A percentile compares a stretch with the other conserved stretches of the same genome.
These are phyloP conservation scores for Darevskia nairensis DNA, from an alignment of 2,797 vertebrate species.

Conservation along the genomic window DNA sequence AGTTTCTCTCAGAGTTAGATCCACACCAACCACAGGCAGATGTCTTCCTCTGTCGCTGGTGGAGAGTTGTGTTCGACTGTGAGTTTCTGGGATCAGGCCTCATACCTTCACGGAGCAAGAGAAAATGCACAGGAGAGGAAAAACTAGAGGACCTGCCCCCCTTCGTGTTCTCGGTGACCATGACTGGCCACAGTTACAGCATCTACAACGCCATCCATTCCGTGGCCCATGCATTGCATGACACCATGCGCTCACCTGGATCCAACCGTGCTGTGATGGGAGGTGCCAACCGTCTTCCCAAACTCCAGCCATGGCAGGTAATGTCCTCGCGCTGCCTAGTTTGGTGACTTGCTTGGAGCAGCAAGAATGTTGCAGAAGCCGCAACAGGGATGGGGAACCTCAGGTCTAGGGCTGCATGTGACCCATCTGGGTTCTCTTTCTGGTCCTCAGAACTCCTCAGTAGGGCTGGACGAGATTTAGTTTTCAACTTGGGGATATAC, in stretches of 20 bases:
- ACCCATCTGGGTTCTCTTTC: too few relatives aligned
- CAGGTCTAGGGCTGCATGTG: too few relatives aligned
- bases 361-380: too few relatives aligned
- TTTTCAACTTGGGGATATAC: too few relatives aligned
- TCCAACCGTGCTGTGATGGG: too few relatives aligned
- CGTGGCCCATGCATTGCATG: not conserved
- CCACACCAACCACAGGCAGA: not conserved
- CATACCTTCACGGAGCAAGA: too few relatives aligned
- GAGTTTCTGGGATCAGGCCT: not conserved
- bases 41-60: not conserved
- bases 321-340: too few relatives aligned
- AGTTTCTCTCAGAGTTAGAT: not conserved
- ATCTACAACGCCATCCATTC: not conserved
- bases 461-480: too few relatives aligned
- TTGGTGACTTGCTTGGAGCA: too few relatives aligned
- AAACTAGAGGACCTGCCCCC: not conserved
- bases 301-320: not conserved
- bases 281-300: not conserved
- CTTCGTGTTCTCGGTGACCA: not conserved
- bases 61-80: not conserved
- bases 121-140: not conserved
- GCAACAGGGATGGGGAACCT: too few relatives aligned
- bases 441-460: too few relatives aligned
- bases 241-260: not conserved
- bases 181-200: not conserved